Evolutionary conservation across 1,140 invertebrate genomes (phyloP).

Genomic region (Arion vulgaris): DNA sequence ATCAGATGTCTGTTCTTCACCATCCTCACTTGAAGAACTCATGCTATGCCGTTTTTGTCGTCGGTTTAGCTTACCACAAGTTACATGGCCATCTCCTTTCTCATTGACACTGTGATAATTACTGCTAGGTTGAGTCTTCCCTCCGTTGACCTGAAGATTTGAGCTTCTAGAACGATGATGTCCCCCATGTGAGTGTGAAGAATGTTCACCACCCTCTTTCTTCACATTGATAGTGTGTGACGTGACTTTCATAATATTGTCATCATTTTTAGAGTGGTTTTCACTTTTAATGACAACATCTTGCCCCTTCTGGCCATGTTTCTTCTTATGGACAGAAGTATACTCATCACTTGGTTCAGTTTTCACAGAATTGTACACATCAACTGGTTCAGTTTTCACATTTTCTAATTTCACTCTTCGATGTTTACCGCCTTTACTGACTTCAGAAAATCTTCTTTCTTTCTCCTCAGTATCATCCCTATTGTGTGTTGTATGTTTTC

Average conservation of each 20-base stretch:
- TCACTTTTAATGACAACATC: background rate
- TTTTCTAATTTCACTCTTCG: background rate
- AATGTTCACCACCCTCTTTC: background rate
- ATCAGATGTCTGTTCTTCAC: background rate
- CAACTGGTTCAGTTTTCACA: background rate
- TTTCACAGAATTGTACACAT: background rate
- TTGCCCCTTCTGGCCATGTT: background rate
- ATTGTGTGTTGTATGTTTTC: background rate
- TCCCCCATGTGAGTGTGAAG: background rate
- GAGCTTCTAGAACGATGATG: background rate
- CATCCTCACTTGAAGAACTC: slow-evolving; percentile 24
- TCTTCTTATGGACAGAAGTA: background rate
- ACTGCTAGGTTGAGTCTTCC: background rate
- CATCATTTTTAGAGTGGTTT: background rate
- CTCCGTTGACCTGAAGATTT: background rate
- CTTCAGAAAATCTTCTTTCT: background rate
- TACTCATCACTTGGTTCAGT: background rate
- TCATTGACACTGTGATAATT: background rate
- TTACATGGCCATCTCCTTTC: background rate
- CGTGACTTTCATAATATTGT: background rate
- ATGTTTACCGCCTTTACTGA: background rate
- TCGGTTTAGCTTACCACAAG: background rate
- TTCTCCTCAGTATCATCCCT: background rate
- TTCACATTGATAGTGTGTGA: background rate
- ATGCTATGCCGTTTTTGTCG: slow-evolving; percentile 16